Conservation (phyloP, 2,113 vertebrate species). For the Pteropus alecto region DNA sequence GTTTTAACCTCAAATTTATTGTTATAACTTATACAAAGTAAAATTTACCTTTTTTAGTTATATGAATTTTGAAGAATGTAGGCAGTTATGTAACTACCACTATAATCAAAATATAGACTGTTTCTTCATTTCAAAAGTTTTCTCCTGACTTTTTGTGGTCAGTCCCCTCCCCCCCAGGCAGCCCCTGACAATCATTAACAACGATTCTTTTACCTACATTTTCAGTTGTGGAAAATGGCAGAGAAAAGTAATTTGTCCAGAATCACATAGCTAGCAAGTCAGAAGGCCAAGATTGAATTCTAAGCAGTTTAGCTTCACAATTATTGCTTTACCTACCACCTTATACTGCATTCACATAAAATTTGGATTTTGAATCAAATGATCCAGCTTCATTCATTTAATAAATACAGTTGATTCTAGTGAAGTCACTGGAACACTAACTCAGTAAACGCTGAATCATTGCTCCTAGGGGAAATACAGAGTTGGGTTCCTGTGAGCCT, state of each 20-base stretch:
- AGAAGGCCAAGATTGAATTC: background rate
- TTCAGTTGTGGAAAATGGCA: conserved; percentile 4
- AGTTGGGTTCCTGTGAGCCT: background rate
- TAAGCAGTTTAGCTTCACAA: background rate
- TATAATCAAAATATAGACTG: background rate
- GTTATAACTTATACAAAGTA: background rate
- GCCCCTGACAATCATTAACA: background rate
- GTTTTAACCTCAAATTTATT: background rate
- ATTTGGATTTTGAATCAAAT: conserved; percentile 20
- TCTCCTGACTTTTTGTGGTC: background rate
- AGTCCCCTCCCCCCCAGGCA: background rate
- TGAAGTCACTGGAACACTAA: background rate
- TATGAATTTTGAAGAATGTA: background rate
- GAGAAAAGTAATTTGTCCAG: background rate
- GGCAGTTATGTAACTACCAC: background rate
- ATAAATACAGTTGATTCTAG: background rate
- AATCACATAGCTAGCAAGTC: background rate
- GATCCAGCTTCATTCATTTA: background rate
- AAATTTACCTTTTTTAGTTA: background rate
- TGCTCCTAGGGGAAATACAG: background rate
- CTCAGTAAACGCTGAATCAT: background rate
- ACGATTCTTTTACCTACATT: background rate
- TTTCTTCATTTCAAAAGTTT: conserved; percentile 25
- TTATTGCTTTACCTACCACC: background rate
- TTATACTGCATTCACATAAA: background rate